Evolutionary conservation across 64 coral and sea anemone species (phyloP).

Genomic region (Anthopleura sola): DNA sequence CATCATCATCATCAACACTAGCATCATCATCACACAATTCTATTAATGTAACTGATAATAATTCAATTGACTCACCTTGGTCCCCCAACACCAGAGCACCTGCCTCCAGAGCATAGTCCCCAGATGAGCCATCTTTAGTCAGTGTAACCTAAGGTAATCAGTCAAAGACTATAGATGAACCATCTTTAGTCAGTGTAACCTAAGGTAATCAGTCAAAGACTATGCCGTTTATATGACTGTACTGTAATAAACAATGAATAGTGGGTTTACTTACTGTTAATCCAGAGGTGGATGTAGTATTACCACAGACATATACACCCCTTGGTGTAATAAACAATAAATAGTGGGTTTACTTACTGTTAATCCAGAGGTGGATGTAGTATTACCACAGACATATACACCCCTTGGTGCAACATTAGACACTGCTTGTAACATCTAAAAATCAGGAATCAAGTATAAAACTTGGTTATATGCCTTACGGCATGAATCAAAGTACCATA

Average conservation of each 20-base stretch:
- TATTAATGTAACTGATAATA: background rate
- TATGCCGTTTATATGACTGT: background rate
- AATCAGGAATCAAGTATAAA: background rate
- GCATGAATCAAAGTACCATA: too few species aligned
- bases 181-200: constrained; percentile 88
- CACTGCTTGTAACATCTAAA: constrained; percentile 91
- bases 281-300: constrained; percentile 94
- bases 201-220: constrained; percentile 14
- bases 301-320: constrained; percentile 98
- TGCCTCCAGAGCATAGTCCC: constrained; percentile 93
- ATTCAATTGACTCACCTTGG: constrained; percentile 44
- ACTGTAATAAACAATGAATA: background rate
- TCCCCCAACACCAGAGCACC: constrained; percentile 91
- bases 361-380: constrained; percentile 90
- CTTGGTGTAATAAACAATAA: constrained; percentile 59
- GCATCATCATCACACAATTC: too few species aligned
- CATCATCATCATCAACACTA: background rate
- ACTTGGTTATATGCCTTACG: too few species aligned
- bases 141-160: constrained; percentile 68
- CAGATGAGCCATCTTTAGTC: constrained; percentile 82
- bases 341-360: constrained; percentile 48
- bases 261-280: constrained; percentile 61
- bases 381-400: constrained; percentile 98
- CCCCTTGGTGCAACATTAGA: constrained; percentile 94
- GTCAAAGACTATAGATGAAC: constrained; percentile 66